A percentile compares a stretch with the other conserved stretches of the same genome.
Evolutionary conservation across 2,888 invertebrate genomes (phyloP).

Genomic region (Nysson spinosus): DNA sequence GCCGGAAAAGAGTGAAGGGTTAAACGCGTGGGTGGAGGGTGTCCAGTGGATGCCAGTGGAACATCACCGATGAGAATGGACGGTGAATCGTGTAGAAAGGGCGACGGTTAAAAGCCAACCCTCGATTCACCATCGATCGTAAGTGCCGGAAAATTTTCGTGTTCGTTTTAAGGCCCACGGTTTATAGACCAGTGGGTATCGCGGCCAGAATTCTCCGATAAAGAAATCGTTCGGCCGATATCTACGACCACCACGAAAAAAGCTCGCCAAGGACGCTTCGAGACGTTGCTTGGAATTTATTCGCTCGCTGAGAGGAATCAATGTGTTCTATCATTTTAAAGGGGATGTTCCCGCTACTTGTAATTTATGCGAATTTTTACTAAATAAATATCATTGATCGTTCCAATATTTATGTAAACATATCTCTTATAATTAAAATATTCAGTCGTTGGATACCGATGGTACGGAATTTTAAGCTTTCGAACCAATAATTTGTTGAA

Average conservation of each 20-base stretch:
- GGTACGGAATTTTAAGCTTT: no score
- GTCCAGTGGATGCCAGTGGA: constrained; percentile 17
- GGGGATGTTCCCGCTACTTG: no score
- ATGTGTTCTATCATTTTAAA: no score
- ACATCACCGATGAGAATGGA: constrained; percentile 12
- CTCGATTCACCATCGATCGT: constrained; percentile 46
- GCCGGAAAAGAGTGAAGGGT: constrained; percentile 34
- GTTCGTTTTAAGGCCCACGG: constrained; percentile 20
- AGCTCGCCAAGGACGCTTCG: neutral
- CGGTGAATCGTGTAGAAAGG: constrained; percentile 28
- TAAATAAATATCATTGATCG: neutral
- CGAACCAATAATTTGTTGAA: no score
- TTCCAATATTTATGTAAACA: neutral
- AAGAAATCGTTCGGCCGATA: constrained; percentile 28
- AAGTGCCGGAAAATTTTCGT: constrained; percentile 49
- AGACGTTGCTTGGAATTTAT: neutral
- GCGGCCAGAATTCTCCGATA: constrained; percentile 26
- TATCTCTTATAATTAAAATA: no score
- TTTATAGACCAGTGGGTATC: constrained; percentile 39
- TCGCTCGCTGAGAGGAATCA: no score
- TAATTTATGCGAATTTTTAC: no score
- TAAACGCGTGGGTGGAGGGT: constrained; percentile 18
- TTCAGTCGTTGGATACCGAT: no score
- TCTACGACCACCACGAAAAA: neutral
- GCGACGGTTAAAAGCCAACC: constrained; percentile 52